Evolutionary conservation across 2,113 vertebrate species (phyloP).

Genomic region (Leptobrachium ailaonicum): DNA sequence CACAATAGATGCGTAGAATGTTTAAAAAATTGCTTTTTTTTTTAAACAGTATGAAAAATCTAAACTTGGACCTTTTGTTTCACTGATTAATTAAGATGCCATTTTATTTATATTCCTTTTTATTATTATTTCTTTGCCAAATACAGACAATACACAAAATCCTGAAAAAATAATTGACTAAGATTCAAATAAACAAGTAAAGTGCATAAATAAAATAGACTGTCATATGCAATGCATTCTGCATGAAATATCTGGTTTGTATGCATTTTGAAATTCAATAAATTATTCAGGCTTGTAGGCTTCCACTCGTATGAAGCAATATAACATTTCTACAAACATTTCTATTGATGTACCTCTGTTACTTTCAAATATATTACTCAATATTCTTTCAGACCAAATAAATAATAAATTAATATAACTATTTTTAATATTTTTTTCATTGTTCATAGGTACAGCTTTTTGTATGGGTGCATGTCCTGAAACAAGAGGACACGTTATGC

Average conservation of each 20-base stretch:
- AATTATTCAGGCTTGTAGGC: slow-evolving; percentile 2
- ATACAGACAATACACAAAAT: background rate
- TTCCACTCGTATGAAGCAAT: background rate
- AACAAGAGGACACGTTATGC: too few species aligned
- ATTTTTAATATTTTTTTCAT: too few species aligned
- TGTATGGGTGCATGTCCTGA: too few species aligned
- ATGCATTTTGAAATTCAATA: slow-evolving; percentile 20
- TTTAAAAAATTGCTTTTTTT: too few species aligned
- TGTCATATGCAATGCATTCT: slow-evolving; percentile 7
- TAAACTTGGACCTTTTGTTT: too few species aligned
- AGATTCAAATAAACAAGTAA: background rate
- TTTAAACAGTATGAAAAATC: too few species aligned
- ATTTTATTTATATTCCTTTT: too few species aligned
- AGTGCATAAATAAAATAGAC: background rate
- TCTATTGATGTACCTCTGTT: background rate
- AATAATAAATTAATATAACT: too few species aligned
- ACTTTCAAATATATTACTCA: background rate
- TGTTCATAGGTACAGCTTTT: too few species aligned
- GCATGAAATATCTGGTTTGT: slow-evolving; percentile 7
- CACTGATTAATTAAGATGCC: too few species aligned
- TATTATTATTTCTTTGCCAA: background rate
- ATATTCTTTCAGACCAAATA: too few species aligned
- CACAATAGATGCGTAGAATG: too few species aligned
- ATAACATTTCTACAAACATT: background rate
- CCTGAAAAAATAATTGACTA: background rate